phyloP scores from a whole-genome alignment of 2,797 vertebrate species.

The Bradypus variegatus region DNA sequence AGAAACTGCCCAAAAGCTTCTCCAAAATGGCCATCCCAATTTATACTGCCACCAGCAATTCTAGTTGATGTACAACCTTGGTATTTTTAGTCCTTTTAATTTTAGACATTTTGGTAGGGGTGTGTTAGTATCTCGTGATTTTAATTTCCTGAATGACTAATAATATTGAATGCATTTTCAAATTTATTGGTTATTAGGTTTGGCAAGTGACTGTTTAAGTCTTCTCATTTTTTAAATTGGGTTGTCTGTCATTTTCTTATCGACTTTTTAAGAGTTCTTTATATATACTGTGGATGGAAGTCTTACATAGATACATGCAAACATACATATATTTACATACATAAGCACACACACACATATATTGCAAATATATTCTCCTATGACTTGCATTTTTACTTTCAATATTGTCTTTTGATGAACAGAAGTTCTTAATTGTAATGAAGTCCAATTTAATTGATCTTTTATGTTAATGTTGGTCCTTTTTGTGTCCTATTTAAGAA shows the following conservation, averaged over 20 bases:
- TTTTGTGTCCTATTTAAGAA: slow-evolving; percentile 8
- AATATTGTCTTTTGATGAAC: neutral
- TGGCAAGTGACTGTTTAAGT: neutral
- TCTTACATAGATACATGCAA: neutral
- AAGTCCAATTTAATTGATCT: neutral
- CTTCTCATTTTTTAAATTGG: neutral
- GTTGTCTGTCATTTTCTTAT: neutral
- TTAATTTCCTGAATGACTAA: slow-evolving; percentile 21
- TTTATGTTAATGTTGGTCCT: neutral
- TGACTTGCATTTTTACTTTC: neutral
- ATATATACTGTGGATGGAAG: neutral
- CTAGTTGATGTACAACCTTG: neutral
- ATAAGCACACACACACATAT: neutral
- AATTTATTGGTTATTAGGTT: slow-evolving; percentile 2
- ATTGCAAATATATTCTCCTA: neutral
- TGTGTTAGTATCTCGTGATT: slow-evolving; percentile 3
- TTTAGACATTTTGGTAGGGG: slow-evolving; percentile 9
- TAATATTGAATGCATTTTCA: slow-evolving; percentile 12
- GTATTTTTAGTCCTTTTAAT: slow-evolving; percentile 34
- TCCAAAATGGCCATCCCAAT: neutral
- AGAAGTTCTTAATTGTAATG: neutral
- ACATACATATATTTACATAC: too few relatives aligned
- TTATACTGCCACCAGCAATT: neutral
- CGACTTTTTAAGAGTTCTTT: slow-evolving; percentile 1
- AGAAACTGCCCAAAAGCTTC: neutral